Base-by-base conservation (phyloP, 2,888 invertebrate genomes). In the Nymphalis urticae region DNA sequence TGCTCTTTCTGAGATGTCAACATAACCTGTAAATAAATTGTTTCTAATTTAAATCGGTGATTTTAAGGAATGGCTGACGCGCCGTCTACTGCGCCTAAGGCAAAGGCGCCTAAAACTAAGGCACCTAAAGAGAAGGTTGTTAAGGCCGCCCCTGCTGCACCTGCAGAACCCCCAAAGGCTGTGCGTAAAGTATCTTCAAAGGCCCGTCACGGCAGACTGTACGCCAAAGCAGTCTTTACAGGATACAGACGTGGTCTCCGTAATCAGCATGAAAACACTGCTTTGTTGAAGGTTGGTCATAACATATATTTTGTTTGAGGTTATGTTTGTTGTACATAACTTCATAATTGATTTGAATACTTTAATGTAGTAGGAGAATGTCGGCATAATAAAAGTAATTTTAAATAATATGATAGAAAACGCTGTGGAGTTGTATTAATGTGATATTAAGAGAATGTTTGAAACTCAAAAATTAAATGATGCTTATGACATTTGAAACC, bases 241-340 rank as follows among this genome's bases (percentile, higher is more conserved):
- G 97, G 97, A 78, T 97, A 97, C 92, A 98, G 98, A 90, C 96
- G 99, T 80, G 99, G 99, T 75, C 95, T 98, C 73, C 96, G 99
- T 77, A 99, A 99, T 89, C 99, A 99, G 90, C 97, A 98, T 83
- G 99, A 99, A 93, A 97, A 97, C 93, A 99, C 98, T 70, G 97
- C 99, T 27, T 95, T 99, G 27, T 93, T 99, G 72, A 98, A 97
- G 94, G 96, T 94, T 76, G 69, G 74, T 68, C 21, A 21, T 24
- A 13, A 63, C 47, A 27, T 19, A 60, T 8, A 42, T 6, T 36
- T 17, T 50, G 16, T 42, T 24, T 42, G 24, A 65, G 59, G 66
- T 66, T 66, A 66, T 66, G 51, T 61, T 48, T 13, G 24, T 24
- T 53, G 24, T 53, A 21, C 19, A 21, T 8, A 51, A 19, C 16